Evolutionary conservation across 2,888 invertebrate genomes (phyloP), one percentile per base, ranked within the genome.

Genomic region (Amphipoea lucens): DNA sequence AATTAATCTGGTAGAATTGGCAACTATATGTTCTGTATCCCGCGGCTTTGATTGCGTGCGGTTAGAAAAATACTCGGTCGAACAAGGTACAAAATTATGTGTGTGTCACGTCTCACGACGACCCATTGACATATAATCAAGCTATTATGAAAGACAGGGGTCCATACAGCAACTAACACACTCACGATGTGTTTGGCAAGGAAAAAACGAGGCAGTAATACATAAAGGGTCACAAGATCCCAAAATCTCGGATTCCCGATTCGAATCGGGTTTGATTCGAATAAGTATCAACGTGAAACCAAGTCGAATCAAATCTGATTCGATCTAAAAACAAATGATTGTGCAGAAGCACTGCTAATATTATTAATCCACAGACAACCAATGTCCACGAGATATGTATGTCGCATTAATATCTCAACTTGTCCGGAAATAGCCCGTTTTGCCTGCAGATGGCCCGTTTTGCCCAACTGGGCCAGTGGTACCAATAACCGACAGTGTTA

Each of bases 401-500:
- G 17, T 45, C 29, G 36, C 36, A 54, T 57, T 40, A 63, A 51
- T 7, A 72, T 29, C 36, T 36, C 14, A 76, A 48, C 2, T 65
- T 63, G 20, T n/a, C 36, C 17, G 9, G 20, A 36, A 29, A 42
- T 23, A 14, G 1, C 5, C 48, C 9, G n/a, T 63, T 77, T 77
- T 51, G 4, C 40, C 62, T 9, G 12, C 11, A 48, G 48, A 48
- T 12, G 45, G 45, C 45, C 12, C 11, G 11, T 45, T 45, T 45
- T 45, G 45, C 0, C 45, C 11, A 11, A 45, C 40, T 4, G 40
- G 60, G 67, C 73, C 36, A 40, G 65, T 63, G 42, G 42, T 74
- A 66, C 3, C 42, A 17, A 48, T 29, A 68, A 63, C 67, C 54
- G 48, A 66, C 51, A 67, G 86, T 83, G 71, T 73, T 76, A 76